phyloP scores from a whole-genome alignment of 1,140 invertebrate genomes.

The Euura lappo region DNA sequence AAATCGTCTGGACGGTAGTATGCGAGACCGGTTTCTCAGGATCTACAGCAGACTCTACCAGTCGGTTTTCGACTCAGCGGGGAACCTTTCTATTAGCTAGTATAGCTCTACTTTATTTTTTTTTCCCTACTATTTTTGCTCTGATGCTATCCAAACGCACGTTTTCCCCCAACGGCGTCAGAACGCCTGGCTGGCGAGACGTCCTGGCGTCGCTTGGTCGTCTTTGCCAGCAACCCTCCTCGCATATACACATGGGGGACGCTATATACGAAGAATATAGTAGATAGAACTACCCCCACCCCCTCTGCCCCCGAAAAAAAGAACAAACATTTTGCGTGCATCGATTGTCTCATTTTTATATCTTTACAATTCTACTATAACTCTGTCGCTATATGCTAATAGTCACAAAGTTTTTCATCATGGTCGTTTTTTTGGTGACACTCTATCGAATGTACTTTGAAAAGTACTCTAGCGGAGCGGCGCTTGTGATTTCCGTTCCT shows the following conservation, averaged over 20 bases:
- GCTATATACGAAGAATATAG: not conserved
- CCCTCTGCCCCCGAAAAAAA: too few relatives aligned
- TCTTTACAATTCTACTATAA: too few relatives aligned
- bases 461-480: not conserved
- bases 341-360: too few relatives aligned
- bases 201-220: conserved; percentile 1
- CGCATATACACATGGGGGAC: not conserved
- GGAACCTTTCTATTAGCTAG: conserved; percentile 9
- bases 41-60: not conserved
- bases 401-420: too few relatives aligned
- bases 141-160: conserved; percentile 7
- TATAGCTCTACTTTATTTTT: not conserved
- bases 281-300: not conserved
- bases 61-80: not conserved
- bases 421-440: too few relatives aligned
- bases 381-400: too few relatives aligned
- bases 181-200: conserved; percentile 11
- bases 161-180: conserved; percentile 5
- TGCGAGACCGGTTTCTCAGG: not conserved
- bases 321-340: too few relatives aligned
- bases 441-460: too few relatives aligned
- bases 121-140: not conserved
- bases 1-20: not conserved
- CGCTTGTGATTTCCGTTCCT: not conserved
- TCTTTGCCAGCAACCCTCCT: not conserved